Evolutionary conservation across 2,888 invertebrate species (phyloP).

Genomic region (Caenorhabditis japonica): DNA sequence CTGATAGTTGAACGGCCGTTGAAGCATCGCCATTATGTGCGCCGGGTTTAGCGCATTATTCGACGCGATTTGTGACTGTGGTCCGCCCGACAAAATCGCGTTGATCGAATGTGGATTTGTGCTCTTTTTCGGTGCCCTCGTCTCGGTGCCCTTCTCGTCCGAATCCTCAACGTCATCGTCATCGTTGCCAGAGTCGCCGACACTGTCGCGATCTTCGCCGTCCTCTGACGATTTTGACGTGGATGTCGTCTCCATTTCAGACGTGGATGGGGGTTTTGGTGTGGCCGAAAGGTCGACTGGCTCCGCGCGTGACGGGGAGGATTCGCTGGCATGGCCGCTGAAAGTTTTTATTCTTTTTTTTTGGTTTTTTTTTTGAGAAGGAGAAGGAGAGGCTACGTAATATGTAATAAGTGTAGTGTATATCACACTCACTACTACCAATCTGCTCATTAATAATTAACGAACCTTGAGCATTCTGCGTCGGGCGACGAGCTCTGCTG

Average conservation of each 20-base stretch:
- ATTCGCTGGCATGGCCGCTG: conserved; percentile 57
- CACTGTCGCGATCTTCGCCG: conserved; percentile 77
- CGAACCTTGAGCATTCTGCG: conserved; percentile 47
- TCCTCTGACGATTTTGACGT: conserved; percentile 54
- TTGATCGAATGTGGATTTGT: conserved; percentile 36
- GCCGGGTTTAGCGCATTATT: conserved; percentile 34
- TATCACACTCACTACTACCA: too few relatives aligned
- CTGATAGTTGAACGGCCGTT: conserved; percentile 58
- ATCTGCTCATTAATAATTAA: not conserved
- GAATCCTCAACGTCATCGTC: conserved; percentile 53
- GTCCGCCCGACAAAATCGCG: conserved; percentile 33
- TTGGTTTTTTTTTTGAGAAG: too few relatives aligned
- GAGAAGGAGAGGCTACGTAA: not conserved
- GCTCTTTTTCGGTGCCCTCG: conserved; percentile 18
- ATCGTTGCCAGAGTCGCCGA: conserved; percentile 72
- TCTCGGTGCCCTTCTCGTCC: conserved; percentile 22
- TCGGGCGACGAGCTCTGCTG: conserved; percentile 34
- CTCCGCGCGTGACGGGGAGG: conserved; percentile 46
- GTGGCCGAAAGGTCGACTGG: conserved; percentile 51
- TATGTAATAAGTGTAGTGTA: too few relatives aligned
- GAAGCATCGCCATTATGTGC: conserved; percentile 67
- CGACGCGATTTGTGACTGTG: not conserved
- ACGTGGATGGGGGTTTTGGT: conserved; percentile 47
- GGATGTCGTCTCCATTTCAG: conserved; percentile 43
- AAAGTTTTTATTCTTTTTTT: conserved; percentile 21